Percentiles rank a stretch among this genome's conserved stretches.
phyloP scores from a whole-genome alignment of 2,113 vertebrate genomes.

The Macaca mulatta region DNA sequence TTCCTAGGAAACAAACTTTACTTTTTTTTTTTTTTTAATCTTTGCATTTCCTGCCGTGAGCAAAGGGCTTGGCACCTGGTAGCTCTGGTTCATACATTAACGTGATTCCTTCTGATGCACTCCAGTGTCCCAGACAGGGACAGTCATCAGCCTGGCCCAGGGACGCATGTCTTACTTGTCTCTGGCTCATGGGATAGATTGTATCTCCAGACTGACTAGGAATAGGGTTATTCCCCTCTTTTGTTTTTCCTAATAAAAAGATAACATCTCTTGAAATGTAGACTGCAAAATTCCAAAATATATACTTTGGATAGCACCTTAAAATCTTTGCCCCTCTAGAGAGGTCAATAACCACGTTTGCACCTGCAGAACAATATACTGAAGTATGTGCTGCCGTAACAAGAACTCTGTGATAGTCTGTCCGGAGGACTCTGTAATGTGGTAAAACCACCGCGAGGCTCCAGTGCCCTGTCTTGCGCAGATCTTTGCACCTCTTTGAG shows the following conservation, averaged over 20 bases:
- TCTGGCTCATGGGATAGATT: too few species aligned
- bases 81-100: background rate
- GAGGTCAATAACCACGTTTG: background rate
- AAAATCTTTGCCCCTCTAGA: background rate
- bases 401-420: background rate
- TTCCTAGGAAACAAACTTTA: background rate
- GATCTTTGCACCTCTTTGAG: background rate
- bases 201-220: background rate
- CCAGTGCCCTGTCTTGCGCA: background rate
- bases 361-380: too few species aligned
- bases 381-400: accelerated
- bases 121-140: background rate
- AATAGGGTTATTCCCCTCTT: background rate
- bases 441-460: background rate
- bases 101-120: background rate
- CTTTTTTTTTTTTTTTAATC: background rate
- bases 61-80: background rate
- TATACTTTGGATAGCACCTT: background rate
- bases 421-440: accelerated
- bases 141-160: background rate
- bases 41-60: background rate
- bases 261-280: background rate
- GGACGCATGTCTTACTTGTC: background rate
- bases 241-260: background rate
- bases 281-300: background rate